Percentiles rank a stretch among this genome's conserved stretches.
Conservation (phyloP, 2,113 vertebrate species). For the Ammodramus savannarum region DNA sequence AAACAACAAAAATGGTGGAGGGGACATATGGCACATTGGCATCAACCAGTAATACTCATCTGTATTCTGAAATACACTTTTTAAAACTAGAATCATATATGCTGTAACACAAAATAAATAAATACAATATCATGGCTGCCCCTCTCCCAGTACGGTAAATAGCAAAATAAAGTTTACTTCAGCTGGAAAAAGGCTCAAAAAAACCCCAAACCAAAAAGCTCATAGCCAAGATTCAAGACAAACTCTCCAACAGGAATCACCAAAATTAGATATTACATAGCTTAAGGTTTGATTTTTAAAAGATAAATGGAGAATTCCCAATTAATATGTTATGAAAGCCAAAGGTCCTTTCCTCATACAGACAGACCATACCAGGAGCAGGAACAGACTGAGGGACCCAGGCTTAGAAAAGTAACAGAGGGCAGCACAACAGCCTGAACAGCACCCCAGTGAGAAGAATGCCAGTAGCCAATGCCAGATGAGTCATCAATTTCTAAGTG, state of each 20-base stretch:
- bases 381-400: neutral
- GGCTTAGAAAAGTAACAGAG: neutral
- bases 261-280: neutral
- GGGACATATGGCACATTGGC: neutral
- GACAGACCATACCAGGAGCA: neutral
- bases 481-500: neutral
- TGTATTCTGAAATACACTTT: neutral
- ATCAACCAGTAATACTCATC: neutral
- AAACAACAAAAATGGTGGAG: neutral
- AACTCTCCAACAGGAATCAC: neutral
- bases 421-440: neutral
- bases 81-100: neutral
- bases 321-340: neutral
- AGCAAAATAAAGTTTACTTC: neutral
- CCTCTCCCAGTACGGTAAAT: neutral
- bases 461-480: neutral
- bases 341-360: neutral
- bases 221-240: neutral
- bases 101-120: neutral
- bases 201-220: neutral
- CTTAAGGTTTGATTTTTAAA: rapidly evolving
- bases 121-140: neutral
- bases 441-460: neutral
- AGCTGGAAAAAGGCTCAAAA: neutral
- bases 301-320: neutral